phyloP scores from a whole-genome alignment of 2,113 vertebrate species.

The Australoheros scitulus region DNA sequence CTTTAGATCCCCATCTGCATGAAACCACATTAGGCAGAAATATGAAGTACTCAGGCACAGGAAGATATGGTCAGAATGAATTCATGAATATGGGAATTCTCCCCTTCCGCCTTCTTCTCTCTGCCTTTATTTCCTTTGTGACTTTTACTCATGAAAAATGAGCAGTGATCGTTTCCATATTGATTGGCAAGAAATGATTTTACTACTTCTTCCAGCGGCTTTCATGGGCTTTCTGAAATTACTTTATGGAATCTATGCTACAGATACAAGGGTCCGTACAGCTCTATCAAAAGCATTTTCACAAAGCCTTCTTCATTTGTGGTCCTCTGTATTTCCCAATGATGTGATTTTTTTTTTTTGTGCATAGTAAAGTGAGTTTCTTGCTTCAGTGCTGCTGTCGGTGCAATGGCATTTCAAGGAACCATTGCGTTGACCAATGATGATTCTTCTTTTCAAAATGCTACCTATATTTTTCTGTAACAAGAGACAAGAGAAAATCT shows the following conservation, averaged over 20 bases:
- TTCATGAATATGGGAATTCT: slow-evolving; percentile 26
- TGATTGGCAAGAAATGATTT: slow-evolving; percentile 24
- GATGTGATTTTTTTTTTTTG: neutral
- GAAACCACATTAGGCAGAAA: slow-evolving; percentile 35
- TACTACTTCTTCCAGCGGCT: neutral
- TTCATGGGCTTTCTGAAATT: slow-evolving; percentile 6
- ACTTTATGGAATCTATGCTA: neutral
- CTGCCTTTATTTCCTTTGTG: slow-evolving; percentile 26
- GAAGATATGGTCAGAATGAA: slow-evolving; percentile 27
- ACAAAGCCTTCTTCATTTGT: neutral
- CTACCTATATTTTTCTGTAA: neutral
- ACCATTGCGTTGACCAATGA: neutral
- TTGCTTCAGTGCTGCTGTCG: neutral
- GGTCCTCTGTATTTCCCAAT: neutral
- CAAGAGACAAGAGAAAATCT: no score
- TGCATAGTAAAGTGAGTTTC: slow-evolving; percentile 1
- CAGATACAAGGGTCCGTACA: neutral
- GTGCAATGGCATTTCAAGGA: slow-evolving; percentile 5
- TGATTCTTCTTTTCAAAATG: neutral
- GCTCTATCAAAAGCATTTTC: neutral
- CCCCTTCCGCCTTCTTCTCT: neutral
- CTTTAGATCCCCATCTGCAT: slow-evolving; percentile 27
- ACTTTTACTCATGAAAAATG: slow-evolving; percentile 25
- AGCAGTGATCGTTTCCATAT: slow-evolving; percentile 41
- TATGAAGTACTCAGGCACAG: neutral